Evolutionary conservation across 2,888 invertebrate species (phyloP).

Genomic region (Myopa tessellatipennis): DNA sequence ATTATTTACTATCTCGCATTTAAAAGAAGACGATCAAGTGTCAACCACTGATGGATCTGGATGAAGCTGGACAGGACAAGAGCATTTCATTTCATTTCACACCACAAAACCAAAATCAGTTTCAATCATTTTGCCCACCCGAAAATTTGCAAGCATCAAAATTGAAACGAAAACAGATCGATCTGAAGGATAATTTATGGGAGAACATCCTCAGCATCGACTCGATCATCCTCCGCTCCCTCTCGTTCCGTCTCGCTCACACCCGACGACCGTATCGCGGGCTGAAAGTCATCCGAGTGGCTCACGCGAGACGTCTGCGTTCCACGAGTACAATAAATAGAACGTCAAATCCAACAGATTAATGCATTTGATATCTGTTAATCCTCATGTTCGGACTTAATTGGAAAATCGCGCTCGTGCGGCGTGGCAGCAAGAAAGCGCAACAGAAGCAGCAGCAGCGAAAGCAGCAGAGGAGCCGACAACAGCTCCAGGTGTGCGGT

Average conservation of each 20-base stretch:
- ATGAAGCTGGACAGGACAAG: no score
- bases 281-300: neutral
- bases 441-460: slow-evolving; percentile 16
- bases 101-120: no score
- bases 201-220: no score
- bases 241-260: neutral
- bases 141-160: no score
- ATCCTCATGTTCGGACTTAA: slow-evolving; percentile 46
- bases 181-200: no score
- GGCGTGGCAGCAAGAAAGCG: slow-evolving; percentile 43
- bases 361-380: slow-evolving; percentile 45
- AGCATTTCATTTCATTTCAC: no score
- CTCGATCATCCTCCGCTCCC: neutral
- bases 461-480: slow-evolving; percentile 23
- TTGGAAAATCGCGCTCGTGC: slow-evolving; percentile 49
- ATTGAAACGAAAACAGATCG: no score
- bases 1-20: no score
- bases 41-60: no score
- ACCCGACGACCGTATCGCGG: neutral
- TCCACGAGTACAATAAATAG: slow-evolving; percentile 30
- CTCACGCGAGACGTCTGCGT: slow-evolving; percentile 14
- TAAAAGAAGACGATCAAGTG: no score
- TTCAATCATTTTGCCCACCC: no score
- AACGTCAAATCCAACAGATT: slow-evolving; percentile 39
- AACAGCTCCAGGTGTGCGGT: slow-evolving; percentile 25